Base-by-base conservation (phyloP, 2,113 vertebrate genomes). In the Dicrurus megarhynchus region DNA sequence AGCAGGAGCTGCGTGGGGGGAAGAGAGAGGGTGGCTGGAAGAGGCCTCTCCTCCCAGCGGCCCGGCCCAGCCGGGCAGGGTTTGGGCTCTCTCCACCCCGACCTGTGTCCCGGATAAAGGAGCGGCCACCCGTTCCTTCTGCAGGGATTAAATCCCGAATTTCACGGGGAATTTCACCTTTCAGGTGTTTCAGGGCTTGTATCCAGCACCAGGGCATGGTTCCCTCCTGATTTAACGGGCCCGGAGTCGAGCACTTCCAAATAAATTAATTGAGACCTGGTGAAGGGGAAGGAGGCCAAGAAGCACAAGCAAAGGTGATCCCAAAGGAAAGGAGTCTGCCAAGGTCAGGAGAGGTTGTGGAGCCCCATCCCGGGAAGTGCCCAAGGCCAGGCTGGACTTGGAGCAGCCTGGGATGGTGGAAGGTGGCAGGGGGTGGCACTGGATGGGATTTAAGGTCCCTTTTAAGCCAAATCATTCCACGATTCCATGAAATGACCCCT, bases 1-100 rank as follows among this genome's bases (percentile, higher is more conserved):
- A 56, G 30, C 86, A 41, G 69, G 32, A 35, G 47, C 1, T 19
- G 96, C 61, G 90, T 85, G 95, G 96, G 95, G 92, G 87, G 89
- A 87, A 86, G 64, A 94, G 87, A 89, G 87, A 11, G n/a, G n/a
- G 46, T 0, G 3, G 77, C 8, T 14, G 20, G 7, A 3, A 83
- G 32, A 9, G 6, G 59, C 59, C 7, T 53, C 68, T 61, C 21
- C 81, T 41, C 47, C 13, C 17, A 30, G 33, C 21, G 33, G 37
- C n/a, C 69, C 60, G 32, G 42, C n/a, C 24, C 46, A 57, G 24
- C 26, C 6, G 9, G 11, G 47, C 3, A 35, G 50, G 24, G 24
- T 21, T 26, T 30, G 37, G 20, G 6, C 7, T 65, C 50, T 49
- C 21, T 23, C 13, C 56, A 44, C 7, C 67, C 52, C 33, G 33